Base-by-base conservation (phyloP, 92 coral and sea anemone species). In the Epizoanthus rinbou region DNA sequence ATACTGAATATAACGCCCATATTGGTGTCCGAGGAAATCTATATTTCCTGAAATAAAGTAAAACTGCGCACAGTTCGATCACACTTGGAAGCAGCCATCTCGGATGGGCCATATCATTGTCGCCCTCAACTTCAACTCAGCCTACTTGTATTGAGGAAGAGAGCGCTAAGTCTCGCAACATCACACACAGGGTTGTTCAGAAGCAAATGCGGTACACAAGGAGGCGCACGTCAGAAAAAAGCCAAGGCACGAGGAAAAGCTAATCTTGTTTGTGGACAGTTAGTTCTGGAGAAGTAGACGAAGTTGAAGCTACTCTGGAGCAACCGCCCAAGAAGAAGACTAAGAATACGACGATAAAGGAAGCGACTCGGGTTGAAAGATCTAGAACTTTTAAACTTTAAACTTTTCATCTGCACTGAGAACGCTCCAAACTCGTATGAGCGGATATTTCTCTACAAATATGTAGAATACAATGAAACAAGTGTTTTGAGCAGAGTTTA, bases 251-350 rank as follows among this genome's bases (percentile, higher is more conserved):
- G 14, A 21, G 66, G 66, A 60, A 31, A 60, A 60, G 66, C 66
- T 60, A 60, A 60, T 25, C 13, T 18, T 60, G 66, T 60, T 60
- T 60, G 66, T 60, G 66, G 66, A 60, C 66, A 60, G 66, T 60
- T 60, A n/a, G 33, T 60, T 60, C 24, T 60, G 66, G 24, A 60
- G 23, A 60, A 60, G 66, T 21, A 60, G 13, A n/a, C 66, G 31
- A 60, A 2, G 66, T 60, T n/a, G 11, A 60, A 60, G 66, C 66
- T 60, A 18, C 66, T 60, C 66, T 60, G 33, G 31, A 60, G 21
- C 66, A 31, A 60, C 66, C 66, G 24, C 66, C 66, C 66, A 60
- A 60, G 66, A 60, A 60, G 65, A 60, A 60, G 25, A 18, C 66
- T 60, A 60, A 60, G 66, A 60, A 60, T 60, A 60, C 5, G 66